These are phyloP conservation scores for Corythornis leucogaster DNA, from an alignment of 2,797 vertebrate species.

Conservation along the genomic window DNA sequence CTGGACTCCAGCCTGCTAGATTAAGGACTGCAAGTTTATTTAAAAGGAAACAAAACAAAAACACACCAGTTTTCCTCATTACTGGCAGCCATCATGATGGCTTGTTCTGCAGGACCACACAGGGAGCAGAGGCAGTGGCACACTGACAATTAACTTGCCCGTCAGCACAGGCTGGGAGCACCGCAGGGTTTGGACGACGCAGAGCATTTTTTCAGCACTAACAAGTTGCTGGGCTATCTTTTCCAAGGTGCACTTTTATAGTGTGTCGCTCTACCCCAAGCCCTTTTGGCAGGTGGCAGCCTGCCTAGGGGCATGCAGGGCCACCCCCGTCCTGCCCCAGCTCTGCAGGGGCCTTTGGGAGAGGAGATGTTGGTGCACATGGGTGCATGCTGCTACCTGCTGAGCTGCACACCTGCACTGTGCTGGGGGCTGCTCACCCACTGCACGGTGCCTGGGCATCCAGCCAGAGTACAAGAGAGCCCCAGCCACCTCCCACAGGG, in stretches of 20 bases:
- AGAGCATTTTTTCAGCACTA: neutral
- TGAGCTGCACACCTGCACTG: neutral
- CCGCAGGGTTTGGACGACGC: neutral
- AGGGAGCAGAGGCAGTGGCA: slow-evolving; percentile 32
- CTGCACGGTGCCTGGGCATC: neutral
- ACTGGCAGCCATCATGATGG: slow-evolving; percentile 2
- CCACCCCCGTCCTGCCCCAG: no score
- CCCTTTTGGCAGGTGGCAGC: neutral
- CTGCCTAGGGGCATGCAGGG: neutral
- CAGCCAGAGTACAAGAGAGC: fast-evolving
- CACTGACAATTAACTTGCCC: neutral
- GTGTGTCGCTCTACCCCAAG: neutral
- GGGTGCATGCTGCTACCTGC: fast-evolving
- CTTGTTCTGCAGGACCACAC: slow-evolving; percentile 40
- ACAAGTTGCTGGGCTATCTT: neutral
- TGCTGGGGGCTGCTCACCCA: neutral
- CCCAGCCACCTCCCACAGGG: fast-evolving
- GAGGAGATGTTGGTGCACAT: neutral
- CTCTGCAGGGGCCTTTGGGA: neutral
- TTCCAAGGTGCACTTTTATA: neutral
- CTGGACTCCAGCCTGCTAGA: slow-evolving; percentile 17
- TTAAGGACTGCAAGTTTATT: slow-evolving; percentile 58
- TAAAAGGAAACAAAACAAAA: slow-evolving; percentile 56
- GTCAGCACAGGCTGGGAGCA: neutral
- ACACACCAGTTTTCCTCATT: slow-evolving; percentile 32